Conservation (phyloP, 2,113 vertebrate genomes). For the Labrus mixtus region DNA sequence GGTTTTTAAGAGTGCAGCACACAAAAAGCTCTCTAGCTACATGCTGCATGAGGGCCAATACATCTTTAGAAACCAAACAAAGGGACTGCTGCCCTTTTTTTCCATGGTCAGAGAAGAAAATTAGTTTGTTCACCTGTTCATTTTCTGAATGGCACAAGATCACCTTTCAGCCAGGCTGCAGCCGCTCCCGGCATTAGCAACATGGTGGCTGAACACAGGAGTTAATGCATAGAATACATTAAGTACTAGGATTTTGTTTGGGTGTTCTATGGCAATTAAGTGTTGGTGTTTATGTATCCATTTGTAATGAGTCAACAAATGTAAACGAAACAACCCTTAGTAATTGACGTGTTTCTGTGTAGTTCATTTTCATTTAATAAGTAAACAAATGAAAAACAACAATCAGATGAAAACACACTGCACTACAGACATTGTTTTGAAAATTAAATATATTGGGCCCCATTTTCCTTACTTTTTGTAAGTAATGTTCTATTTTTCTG, state of each 20-base stretch:
- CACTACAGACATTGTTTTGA: too few relatives aligned
- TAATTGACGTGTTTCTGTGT: too few relatives aligned
- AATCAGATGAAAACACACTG: too few relatives aligned
- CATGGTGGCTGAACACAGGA: not conserved
- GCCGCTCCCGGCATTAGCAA: not conserved
- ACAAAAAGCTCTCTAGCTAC: slow-evolving; percentile 42
- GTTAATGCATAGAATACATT: not conserved
- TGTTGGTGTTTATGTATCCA: not conserved
- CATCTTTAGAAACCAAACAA: slow-evolving; percentile 65
- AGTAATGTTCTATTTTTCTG: too few relatives aligned
- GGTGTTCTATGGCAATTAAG: not conserved
- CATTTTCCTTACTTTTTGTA: too few relatives aligned
- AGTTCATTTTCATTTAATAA: too few relatives aligned
- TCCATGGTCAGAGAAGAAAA: slow-evolving; percentile 29
- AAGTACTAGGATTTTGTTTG: too few relatives aligned
- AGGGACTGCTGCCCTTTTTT: slow-evolving; percentile 12
- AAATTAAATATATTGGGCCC: too few relatives aligned
- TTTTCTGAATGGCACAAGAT: slow-evolving; percentile 50
- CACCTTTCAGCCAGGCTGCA: slow-evolving; percentile 30
- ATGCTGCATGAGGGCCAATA: slow-evolving; percentile 29
- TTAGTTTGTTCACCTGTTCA: slow-evolving; percentile 66
- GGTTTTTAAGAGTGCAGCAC: slow-evolving; percentile 9
- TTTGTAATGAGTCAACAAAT: too few relatives aligned
- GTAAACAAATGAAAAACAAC: too few relatives aligned
- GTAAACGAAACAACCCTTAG: too few relatives aligned